Evolutionary conservation across 2,113 vertebrate species (phyloP).

Genomic region (Neogobius melanostomus): DNA sequence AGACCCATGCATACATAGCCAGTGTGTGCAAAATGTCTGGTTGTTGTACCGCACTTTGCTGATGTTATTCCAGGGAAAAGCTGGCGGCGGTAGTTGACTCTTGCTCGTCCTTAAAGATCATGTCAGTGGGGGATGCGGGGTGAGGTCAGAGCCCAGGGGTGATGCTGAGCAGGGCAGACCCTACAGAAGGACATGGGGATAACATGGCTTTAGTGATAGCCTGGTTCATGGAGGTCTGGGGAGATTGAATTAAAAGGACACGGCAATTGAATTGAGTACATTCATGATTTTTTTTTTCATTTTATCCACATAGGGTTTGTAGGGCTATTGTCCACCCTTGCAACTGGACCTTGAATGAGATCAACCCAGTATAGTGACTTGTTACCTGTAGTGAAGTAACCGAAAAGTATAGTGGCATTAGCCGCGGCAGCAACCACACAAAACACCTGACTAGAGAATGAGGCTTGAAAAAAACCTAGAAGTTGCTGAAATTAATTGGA

Average conservation of each 20-base stretch:
- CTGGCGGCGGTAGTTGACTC: constrained; percentile 34
- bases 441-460: no score
- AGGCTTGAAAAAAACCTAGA: no score
- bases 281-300: neutral
- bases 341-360: no score
- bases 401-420: no score
- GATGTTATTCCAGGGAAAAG: neutral
- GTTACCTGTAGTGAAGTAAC: no score
- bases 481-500: no score
- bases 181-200: constrained; percentile 13
- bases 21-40: neutral
- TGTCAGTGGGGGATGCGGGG: neutral
- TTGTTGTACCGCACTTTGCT: neutral
- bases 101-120: constrained; percentile 30
- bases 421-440: no score
- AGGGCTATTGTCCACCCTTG: no score
- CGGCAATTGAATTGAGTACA: neutral
- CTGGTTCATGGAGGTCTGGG: constrained; percentile 1
- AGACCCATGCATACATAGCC: neutral
- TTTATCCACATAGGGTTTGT: no score
- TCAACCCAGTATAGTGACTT: no score
- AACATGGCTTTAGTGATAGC: constrained; percentile 8
- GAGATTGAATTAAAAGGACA: neutral
- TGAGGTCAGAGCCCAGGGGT: neutral
- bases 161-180: constrained; percentile 34